phyloP scores from a whole-genome alignment of 2,888 invertebrate species.

The Drosophila bunnanda region DNA sequence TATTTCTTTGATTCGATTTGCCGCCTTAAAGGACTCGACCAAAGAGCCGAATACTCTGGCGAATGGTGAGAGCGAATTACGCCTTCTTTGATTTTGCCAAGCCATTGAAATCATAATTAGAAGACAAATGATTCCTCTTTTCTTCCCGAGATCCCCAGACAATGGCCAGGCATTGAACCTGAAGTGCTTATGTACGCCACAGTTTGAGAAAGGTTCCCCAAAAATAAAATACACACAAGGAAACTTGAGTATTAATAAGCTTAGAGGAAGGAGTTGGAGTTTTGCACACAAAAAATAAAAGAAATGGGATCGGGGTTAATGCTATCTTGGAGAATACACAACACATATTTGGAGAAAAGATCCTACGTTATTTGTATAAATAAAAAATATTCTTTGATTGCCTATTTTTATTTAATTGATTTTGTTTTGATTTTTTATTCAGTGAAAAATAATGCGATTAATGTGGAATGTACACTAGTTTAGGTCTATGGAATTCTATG shows the following conservation, averaged over 20 bases:
- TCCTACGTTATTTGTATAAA: conserved; percentile 13
- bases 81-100: conserved; percentile 80
- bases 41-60: conserved; percentile 22
- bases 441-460: background rate
- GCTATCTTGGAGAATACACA: background rate
- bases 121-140: conserved; percentile 66
- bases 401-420: background rate
- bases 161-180: conserved; percentile 51
- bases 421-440: background rate
- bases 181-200: conserved; percentile 54
- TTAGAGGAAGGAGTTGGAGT: conserved; percentile 18
- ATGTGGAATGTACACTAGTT: too few relatives aligned
- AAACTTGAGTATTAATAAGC: conserved; percentile 54
- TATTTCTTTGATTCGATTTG: conserved; percentile 78
- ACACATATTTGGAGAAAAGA: background rate
- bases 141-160: conserved; percentile 36
- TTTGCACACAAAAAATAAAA: conserved; percentile 1
- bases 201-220: conserved; percentile 40
- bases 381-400: conserved; percentile 1
- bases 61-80: conserved; percentile 81
- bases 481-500: too few relatives aligned
- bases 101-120: conserved; percentile 69
- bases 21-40: conserved; percentile 64
- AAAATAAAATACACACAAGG: background rate
- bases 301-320: conserved; percentile 2